phyloP scores from a whole-genome alignment of 2,888 invertebrate species.

The Athrips mouffetella region DNA sequence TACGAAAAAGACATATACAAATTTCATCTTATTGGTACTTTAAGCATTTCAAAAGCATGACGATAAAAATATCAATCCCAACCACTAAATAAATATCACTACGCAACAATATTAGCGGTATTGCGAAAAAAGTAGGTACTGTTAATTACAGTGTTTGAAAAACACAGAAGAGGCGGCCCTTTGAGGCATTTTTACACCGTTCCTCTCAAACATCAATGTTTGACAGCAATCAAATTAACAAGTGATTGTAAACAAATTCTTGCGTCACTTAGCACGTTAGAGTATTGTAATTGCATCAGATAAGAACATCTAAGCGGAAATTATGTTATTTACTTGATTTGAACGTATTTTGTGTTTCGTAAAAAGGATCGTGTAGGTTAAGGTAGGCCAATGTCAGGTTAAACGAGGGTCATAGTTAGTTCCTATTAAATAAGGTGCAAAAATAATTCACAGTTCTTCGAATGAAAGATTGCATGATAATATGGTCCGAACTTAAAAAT shows the following conservation, averaged over 20 bases:
- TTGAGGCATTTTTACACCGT: background rate
- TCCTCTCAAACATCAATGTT: constrained; percentile 28
- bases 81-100: too few species aligned
- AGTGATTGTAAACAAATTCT: constrained; percentile 49
- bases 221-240: constrained; percentile 67
- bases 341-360: too few species aligned
- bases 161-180: too few species aligned
- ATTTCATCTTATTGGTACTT: too few species aligned
- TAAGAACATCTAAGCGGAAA: constrained; percentile 57
- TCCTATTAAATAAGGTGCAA: background rate
- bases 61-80: too few species aligned
- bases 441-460: background rate
- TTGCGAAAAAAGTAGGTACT: too few species aligned
- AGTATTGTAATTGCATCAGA: constrained; percentile 45
- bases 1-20: background rate
- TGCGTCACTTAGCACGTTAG: constrained; percentile 53
- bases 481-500: background rate
- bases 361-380: constrained; percentile 26
- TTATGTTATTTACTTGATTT: too few species aligned
- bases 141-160: too few species aligned
- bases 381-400: constrained; percentile 20
- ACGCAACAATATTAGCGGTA: too few species aligned
- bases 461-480: background rate
- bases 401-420: background rate
- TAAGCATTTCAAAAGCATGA: too few species aligned